phyloP scores from a whole-genome alignment of 2,113 vertebrate genomes.

The Embiotoca jacksoni region DNA sequence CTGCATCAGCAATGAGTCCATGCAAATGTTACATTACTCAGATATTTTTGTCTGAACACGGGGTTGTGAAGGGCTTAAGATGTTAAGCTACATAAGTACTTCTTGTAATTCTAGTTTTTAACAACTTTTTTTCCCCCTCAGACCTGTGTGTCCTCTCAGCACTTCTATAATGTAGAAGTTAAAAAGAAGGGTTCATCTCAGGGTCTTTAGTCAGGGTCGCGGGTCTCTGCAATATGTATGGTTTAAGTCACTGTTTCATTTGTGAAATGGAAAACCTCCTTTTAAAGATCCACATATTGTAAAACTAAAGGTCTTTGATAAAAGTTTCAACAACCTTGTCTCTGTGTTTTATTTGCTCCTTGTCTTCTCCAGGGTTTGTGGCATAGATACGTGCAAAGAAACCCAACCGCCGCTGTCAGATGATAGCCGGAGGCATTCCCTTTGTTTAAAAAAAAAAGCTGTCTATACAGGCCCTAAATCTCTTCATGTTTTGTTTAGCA shows the following conservation, averaged over 20 bases:
- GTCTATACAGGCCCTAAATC: neutral
- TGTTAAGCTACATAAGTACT: slow-evolving; percentile 40
- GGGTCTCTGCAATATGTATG: neutral
- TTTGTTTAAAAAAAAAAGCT: neutral
- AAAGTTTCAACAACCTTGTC: neutral
- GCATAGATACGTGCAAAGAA: neutral
- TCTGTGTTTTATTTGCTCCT: neutral
- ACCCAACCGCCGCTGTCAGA: neutral
- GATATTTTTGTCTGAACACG: slow-evolving; percentile 31
- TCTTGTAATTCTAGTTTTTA: slow-evolving; percentile 52
- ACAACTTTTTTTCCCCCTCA: slow-evolving; percentile 16
- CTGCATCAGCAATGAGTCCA: slow-evolving; percentile 2
- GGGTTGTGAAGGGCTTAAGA: slow-evolving; percentile 26
- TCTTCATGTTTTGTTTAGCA: neutral
- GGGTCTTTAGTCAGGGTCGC: neutral
- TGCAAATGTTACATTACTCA: slow-evolving; percentile 36
- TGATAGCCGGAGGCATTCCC: neutral
- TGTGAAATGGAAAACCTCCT: slow-evolving; percentile 5
- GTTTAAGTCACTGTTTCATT: neutral
- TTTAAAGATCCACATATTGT: neutral
- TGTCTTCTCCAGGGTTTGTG: neutral
- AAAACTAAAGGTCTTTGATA: too few relatives aligned
- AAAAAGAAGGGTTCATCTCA: slow-evolving; percentile 5
- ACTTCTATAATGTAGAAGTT: slow-evolving; percentile 25
- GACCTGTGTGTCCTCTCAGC: slow-evolving; percentile 12